Conservation (phyloP, 2,797 vertebrate genomes). For the Sitta carolinensis region DNA sequence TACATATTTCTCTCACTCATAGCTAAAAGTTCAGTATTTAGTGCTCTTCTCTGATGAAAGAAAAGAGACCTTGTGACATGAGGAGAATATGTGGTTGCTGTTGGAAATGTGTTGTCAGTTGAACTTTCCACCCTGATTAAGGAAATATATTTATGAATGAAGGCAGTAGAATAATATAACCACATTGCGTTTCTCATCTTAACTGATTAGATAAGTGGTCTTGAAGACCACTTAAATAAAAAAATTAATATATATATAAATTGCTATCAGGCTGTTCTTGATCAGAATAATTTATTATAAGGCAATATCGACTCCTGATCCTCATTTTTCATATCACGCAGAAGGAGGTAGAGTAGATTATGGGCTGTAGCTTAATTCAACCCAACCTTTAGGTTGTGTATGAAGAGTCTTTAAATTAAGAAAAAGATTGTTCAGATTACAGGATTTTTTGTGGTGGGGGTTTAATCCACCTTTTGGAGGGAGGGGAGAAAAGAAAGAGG, state of each 20-base stretch:
- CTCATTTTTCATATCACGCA: background rate
- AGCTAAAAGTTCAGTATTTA: background rate
- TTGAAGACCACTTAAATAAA: background rate
- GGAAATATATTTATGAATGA: background rate
- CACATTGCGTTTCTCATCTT: background rate
- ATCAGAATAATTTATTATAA: background rate
- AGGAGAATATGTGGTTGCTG: background rate
- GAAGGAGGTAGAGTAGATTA: background rate
- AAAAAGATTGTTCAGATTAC: background rate
- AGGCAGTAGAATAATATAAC: background rate
- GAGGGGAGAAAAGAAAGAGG: background rate
- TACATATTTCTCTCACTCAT: background rate
- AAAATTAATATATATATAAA: background rate
- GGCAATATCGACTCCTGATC: background rate
- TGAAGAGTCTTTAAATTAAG: background rate
- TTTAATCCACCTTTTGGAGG: background rate
- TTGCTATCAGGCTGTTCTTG: background rate
- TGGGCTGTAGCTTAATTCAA: background rate
- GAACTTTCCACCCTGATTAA: background rate
- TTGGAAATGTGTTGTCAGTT: background rate
- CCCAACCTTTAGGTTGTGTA: background rate
- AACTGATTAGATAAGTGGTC: background rate
- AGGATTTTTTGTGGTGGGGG: background rate
- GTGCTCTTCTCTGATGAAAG: background rate
- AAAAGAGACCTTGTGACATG: background rate